Percentiles rank a stretch among this genome's conserved stretches.
phyloP scores from a whole-genome alignment of 2,797 vertebrate genomes.

The Acanthurus lineatus region DNA sequence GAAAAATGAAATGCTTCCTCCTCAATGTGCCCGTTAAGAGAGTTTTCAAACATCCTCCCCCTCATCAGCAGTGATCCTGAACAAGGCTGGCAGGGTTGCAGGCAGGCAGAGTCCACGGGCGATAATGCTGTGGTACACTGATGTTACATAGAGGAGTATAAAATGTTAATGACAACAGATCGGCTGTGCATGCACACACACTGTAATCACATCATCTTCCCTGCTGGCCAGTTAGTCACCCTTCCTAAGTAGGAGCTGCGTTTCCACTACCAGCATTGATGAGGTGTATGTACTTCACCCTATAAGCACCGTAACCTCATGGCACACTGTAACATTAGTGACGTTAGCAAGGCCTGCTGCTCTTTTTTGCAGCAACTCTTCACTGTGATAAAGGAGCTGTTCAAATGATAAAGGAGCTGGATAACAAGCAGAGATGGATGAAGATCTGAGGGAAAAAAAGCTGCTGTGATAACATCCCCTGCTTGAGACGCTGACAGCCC shows the following conservation, averaged over 20 bases:
- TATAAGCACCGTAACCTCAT: slow-evolving; percentile 12
- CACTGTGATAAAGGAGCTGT: slow-evolving; percentile 51
- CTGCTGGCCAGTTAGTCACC: slow-evolving; percentile 44
- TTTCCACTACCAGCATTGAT: slow-evolving; percentile 23
- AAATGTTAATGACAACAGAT: slow-evolving; percentile 75
- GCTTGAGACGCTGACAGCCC: slow-evolving; percentile 58
- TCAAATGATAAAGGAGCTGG: slow-evolving; percentile 61
- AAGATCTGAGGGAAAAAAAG: slow-evolving; percentile 62
- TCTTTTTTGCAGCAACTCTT: slow-evolving; percentile 20
- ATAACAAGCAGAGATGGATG: slow-evolving; percentile 66
- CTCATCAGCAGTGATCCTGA: slow-evolving; percentile 71
- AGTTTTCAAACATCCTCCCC: slow-evolving; percentile 63
- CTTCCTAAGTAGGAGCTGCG: slow-evolving; percentile 22
- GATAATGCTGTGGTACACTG: slow-evolving; percentile 46
- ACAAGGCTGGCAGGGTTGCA: slow-evolving; percentile 62
- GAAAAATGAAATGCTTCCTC: slow-evolving; percentile 68
- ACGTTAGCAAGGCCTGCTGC: slow-evolving; percentile 23
- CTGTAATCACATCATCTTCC: slow-evolving; percentile 64
- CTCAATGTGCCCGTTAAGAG: slow-evolving; percentile 60
- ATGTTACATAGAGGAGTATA: slow-evolving; percentile 64
- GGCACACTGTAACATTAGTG: slow-evolving; percentile 25
- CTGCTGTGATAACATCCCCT: slow-evolving; percentile 65
- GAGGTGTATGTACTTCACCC: slow-evolving; percentile 17
- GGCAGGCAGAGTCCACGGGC: slow-evolving; percentile 47
- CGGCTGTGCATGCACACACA: slow-evolving; percentile 52